phyloP scores from a whole-genome alignment of 2,113 vertebrate genomes.

The Rhinogobius similis region DNA sequence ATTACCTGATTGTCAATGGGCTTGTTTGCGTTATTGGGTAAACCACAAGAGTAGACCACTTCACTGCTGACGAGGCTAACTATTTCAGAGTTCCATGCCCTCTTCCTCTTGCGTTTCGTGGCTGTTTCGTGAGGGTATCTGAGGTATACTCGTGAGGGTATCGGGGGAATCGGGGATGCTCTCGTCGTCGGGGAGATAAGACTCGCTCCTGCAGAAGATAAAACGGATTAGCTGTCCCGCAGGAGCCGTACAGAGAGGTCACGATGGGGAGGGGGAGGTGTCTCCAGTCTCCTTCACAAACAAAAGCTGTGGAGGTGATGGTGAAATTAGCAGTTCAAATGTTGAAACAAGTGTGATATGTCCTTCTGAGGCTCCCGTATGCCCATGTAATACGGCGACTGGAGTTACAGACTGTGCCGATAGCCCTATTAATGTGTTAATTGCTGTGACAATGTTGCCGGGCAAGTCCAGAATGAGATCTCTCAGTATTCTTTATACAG shows the following conservation, averaged over 20 bases:
- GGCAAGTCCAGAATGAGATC: too few species aligned
- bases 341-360: slow-evolving; percentile 47
- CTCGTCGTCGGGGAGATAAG: slow-evolving; percentile 66
- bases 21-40: too few species aligned
- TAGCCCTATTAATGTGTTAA: too few species aligned
- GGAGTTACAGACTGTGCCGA: too few species aligned
- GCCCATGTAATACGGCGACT: neutral
- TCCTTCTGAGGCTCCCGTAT: slow-evolving; percentile 39
- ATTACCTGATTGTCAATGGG: too few species aligned
- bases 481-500: too few species aligned
- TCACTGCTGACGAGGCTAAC: too few species aligned
- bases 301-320: slow-evolving; percentile 57
- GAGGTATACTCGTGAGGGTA: slow-evolving; percentile 57
- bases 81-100: too few species aligned
- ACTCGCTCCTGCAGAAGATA: slow-evolving; percentile 59
- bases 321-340: slow-evolving; percentile 24
- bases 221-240: slow-evolving; percentile 66
- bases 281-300: slow-evolving; percentile 51
- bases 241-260: slow-evolving; percentile 51
- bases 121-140: slow-evolving; percentile 20
- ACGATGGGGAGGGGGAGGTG: slow-evolving; percentile 36
- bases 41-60: too few species aligned
- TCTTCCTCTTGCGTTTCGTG: neutral
- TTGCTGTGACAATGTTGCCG: too few species aligned
- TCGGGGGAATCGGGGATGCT: slow-evolving; percentile 5